Evolutionary conservation across 2,888 invertebrate genomes (phyloP).

Genomic region (Sesamia inferens): DNA sequence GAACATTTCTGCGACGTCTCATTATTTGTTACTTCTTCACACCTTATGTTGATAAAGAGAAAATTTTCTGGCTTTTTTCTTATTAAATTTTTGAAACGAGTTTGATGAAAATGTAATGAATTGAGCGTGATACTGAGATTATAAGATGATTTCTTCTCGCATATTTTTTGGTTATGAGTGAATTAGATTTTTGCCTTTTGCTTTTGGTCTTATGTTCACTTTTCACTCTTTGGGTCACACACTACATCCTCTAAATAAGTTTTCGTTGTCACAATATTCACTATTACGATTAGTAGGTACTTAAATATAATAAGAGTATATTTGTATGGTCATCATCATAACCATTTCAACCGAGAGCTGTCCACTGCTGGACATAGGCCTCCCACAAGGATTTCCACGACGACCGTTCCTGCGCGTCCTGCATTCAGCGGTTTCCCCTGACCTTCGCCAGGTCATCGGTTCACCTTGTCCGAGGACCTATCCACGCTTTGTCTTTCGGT

Average conservation of each 20-base stretch:
- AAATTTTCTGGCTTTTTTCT: slow-evolving; percentile 41
- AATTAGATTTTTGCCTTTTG: background rate
- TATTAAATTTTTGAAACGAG: slow-evolving; percentile 9
- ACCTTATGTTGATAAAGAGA: slow-evolving; percentile 33
- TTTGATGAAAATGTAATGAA: slow-evolving; percentile 24
- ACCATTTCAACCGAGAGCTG: no score
- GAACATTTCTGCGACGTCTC: slow-evolving; percentile 5
- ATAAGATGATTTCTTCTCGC: slow-evolving; percentile 3
- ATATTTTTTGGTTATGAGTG: slow-evolving; percentile 5
- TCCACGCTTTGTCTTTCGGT: no score
- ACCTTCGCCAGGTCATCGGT: no score
- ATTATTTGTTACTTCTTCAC: slow-evolving; percentile 24
- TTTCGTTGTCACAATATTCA: background rate
- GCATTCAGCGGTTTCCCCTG: no score
- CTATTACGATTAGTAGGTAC: background rate
- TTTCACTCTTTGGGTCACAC: background rate
- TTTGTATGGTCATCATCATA: no score
- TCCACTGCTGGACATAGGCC: no score
- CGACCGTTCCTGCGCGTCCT: no score
- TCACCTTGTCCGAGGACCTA: no score
- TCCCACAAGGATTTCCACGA: no score
- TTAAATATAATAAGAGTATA: no score
- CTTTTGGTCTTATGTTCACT: background rate
- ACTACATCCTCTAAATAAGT: background rate
- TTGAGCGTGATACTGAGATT: background rate